phyloP scores from a whole-genome alignment of 1,140 invertebrate genomes.

The Aphis gossypii region DNA sequence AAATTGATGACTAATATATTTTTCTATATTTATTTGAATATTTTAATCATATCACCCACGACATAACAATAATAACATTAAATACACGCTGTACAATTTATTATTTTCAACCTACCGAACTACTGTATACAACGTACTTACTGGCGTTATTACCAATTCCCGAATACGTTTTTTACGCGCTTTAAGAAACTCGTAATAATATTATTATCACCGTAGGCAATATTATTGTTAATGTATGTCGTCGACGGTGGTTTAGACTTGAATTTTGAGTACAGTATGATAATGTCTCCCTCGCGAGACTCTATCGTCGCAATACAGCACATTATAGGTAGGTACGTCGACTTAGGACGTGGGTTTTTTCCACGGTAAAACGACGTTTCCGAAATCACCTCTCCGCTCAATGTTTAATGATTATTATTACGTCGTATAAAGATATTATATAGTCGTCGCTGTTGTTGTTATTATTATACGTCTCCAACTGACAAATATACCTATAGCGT shows the following conservation, averaged over 20 bases:
- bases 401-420: background rate
- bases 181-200: background rate
- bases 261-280: background rate
- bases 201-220: background rate
- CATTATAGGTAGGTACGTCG: background rate
- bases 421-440: background rate
- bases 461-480: background rate
- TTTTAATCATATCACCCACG: no score
- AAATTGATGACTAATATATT: no score
- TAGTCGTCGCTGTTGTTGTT: background rate
- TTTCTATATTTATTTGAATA: no score
- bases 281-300: background rate
- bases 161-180: background rate
- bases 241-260: background rate
- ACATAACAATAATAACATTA: no score
- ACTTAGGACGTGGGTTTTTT: background rate
- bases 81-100: no score
- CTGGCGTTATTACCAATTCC: background rate
- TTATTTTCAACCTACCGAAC: no score
- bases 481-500: background rate
- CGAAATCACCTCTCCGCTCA: background rate
- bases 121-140: no score
- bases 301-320: background rate
- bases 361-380: background rate
- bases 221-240: background rate